Conservation (phyloP, 1,140 invertebrate species). For the Nylanderia fulva region DNA sequence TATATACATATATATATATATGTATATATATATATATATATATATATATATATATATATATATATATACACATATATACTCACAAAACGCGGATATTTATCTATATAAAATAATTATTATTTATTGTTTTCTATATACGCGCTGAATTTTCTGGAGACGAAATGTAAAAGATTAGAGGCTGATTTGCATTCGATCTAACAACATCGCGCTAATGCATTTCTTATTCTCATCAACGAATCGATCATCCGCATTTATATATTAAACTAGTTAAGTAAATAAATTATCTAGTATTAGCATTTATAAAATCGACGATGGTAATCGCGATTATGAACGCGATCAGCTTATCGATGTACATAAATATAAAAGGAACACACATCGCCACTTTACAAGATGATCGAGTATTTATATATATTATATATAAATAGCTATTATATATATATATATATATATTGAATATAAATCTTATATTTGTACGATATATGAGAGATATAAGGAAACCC, state of each 20-base stretch:
- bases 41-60: too few relatives aligned
- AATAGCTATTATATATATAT: constrained; percentile 62
- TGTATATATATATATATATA: too few relatives aligned
- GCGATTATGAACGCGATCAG: constrained; percentile 22
- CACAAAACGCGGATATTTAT: constrained; percentile 78
- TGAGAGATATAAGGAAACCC: constrained; percentile 75
- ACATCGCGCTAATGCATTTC: constrained; percentile 22
- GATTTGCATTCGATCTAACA: constrained; percentile 61
- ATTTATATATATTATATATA: constrained; percentile 79
- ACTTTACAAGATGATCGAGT: constrained; percentile 78
- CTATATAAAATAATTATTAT: constrained; percentile 79
- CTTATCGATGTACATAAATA: constrained; percentile 79
- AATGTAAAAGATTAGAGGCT: constrained; percentile 63
- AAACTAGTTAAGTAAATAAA: constrained; percentile 45
- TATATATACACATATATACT: too few relatives aligned
- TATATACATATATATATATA: background rate
- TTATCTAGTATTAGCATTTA: constrained; percentile 60
- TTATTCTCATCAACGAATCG: constrained; percentile 49
- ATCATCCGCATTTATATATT: constrained; percentile 40
- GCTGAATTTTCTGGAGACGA: constrained; percentile 62
- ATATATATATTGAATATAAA: constrained; percentile 76
- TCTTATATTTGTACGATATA: constrained; percentile 83
- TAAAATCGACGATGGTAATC: constrained; percentile 38
- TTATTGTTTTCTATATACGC: constrained; percentile 74
- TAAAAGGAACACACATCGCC: constrained; percentile 53